Base-by-base conservation (phyloP, 64 coral and sea anemone genomes). In the Pachyseris speciosa region DNA sequence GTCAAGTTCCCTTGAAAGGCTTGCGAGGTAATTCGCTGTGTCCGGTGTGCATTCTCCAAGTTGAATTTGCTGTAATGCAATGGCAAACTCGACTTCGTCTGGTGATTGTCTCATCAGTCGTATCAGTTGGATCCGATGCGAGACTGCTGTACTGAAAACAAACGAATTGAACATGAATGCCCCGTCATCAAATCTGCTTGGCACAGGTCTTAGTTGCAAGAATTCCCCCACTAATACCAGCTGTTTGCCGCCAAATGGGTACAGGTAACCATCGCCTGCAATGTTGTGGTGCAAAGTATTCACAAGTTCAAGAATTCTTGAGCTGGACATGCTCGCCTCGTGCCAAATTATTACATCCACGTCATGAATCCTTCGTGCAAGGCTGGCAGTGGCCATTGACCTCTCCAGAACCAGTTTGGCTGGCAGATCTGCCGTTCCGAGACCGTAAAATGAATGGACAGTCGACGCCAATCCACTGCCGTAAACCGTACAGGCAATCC, bases 171-270 rank as follows among this genome's bases (percentile, higher is more conserved):
- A 88, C 31, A 65, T 74, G 22, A 88, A 88, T 42, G 22, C n/a
- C 2, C 72, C 91, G 11, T 30, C 28, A 22, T 87, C 75, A 25
- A 94, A 94, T 73, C 28, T 83, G 47, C 64, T 83, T 47, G 84
- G 55, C 4, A 74, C 84, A 8, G 75, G 85, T 30, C 64, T 77
- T 30, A 94, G 37, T 31, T 94, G 64, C 20, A 88, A n/a, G 28
- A 94, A 83, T 69, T 94, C 66, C 11, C 65, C 65, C 36, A 88
- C 84, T 17, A 87, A 41, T 7, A 94, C 67, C 5, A 94, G 1
- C 60, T 94, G 84, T 70, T 83, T 94, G 19, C 91, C 75, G 28
- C 48, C 84, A 30, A 94, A 88, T 13, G 75, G 88, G 16, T 70
- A 53, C 75, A 28, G 26, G 44, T 37, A 72, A 12, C 37, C 19